A percentile compares a stretch with the other conserved stretches of the same genome.
Conservation (phyloP, 2,888 invertebrate species). For the Rhodophaea formosa region DNA sequence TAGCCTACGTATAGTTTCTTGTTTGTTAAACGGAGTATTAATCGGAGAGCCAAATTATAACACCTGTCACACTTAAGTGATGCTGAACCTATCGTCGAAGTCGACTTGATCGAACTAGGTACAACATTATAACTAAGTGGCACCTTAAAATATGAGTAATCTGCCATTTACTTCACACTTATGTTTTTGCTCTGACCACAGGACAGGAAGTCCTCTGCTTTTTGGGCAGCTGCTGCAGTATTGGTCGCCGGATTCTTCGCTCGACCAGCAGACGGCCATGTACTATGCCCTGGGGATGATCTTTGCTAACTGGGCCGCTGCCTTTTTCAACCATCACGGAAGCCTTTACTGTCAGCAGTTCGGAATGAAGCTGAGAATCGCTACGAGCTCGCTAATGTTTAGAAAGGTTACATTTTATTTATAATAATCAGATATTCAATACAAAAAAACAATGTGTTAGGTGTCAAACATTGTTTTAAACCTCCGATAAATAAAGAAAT, state of each 20-base stretch:
- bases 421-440: not conserved
- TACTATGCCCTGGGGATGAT: constrained; percentile 77
- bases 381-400: constrained; percentile 87
- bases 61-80: no score
- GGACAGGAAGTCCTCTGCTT: constrained; percentile 83
- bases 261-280: constrained; percentile 73
- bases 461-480: not conserved
- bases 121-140: no score
- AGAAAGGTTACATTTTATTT: constrained; percentile 83
- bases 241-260: constrained; percentile 78
- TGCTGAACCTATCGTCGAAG: no score
- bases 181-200: constrained; percentile 35
- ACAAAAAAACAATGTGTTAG: not conserved
- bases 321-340: constrained; percentile 86
- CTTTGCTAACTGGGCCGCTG: constrained; percentile 68
- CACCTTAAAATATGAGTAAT: no score
- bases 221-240: constrained; percentile 74
- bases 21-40: no score
- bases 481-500: no score
- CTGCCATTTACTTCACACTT: no score
- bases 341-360: constrained; percentile 84
- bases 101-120: no score
- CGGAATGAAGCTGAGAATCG: constrained; percentile 87
- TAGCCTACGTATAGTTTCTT: no score
- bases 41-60: no score